Evolutionary conservation across 1,140 invertebrate genomes (phyloP).

Genomic region (Hesperophylax magnus): DNA sequence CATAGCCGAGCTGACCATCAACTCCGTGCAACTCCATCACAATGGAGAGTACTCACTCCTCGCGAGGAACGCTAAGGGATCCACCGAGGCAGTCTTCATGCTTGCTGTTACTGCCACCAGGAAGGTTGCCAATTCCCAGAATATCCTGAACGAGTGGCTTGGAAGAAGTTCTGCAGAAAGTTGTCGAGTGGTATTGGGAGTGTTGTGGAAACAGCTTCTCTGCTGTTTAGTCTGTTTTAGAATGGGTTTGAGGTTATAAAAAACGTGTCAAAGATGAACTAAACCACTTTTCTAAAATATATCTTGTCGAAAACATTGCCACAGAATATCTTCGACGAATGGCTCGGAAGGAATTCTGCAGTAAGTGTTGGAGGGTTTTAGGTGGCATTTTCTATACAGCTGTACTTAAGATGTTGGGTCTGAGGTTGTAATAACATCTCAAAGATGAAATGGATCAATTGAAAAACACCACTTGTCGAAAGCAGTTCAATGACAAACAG

Average conservation of each 20-base stretch:
- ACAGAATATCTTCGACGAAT: no score
- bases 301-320: no score
- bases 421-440: no score
- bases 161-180: slow-evolving; percentile 33
- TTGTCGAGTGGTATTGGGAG: not conserved
- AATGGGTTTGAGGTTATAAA: not conserved
- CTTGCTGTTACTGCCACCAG: slow-evolving; percentile 49
- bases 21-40: slow-evolving; percentile 49
- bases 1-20: slow-evolving; percentile 48
- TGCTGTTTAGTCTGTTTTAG: not conserved
- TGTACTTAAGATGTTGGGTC: no score
- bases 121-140: slow-evolving; percentile 45
- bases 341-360: no score
- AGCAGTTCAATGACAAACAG: no score
- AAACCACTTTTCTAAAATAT: no score
- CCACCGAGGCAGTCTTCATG: slow-evolving; percentile 53
- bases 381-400: no score
- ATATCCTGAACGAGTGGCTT: slow-evolving; percentile 52
- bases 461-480: no score
- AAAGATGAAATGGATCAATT: no score
- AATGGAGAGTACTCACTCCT: slow-evolving; percentile 53
- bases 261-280: not conserved
- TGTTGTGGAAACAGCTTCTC: not conserved
- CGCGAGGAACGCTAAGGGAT: slow-evolving; percentile 50
- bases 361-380: no score